These are phyloP conservation scores for Polyploca ridens DNA, from an alignment of 2,888 invertebrate species.

Conservation along the genomic window DNA sequence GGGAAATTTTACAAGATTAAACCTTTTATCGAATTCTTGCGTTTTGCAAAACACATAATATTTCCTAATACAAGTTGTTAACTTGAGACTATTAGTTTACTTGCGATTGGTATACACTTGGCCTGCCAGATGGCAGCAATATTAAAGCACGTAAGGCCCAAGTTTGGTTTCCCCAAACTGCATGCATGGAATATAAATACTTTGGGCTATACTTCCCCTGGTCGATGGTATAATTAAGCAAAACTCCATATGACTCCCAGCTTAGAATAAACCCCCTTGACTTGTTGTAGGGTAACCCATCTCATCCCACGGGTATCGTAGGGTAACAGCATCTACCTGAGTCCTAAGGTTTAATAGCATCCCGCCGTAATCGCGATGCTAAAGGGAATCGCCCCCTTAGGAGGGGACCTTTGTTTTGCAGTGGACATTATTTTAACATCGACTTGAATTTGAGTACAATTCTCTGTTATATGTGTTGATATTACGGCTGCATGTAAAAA, in stretches of 20 bases:
- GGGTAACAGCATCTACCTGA: not conserved
- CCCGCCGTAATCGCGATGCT: constrained; percentile 1
- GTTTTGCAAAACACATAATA: not conserved
- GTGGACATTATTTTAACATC: not conserved
- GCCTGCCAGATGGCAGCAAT: not conserved
- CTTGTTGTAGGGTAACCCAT: not conserved
- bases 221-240: not conserved
- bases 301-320: not conserved
- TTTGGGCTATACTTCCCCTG: not conserved
- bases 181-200: not conserved
- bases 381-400: not conserved
- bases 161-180: not conserved
- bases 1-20: too few relatives aligned
- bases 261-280: not conserved
- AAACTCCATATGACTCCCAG: not conserved
- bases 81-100: not conserved
- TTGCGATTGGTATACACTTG: not conserved
- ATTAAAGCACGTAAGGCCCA: not conserved
- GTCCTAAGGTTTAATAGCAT: not conserved
- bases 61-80: not conserved
- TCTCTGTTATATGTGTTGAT: too few relatives aligned
- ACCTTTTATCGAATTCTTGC: not conserved
- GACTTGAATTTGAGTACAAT: too few relatives aligned
- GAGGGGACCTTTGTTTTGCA: constrained; percentile 2
- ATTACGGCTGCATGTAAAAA: too few relatives aligned